These are phyloP conservation scores for Rhagologus leucostigma DNA, from an alignment of 2,113 vertebrate species.

Conservation along the genomic window DNA sequence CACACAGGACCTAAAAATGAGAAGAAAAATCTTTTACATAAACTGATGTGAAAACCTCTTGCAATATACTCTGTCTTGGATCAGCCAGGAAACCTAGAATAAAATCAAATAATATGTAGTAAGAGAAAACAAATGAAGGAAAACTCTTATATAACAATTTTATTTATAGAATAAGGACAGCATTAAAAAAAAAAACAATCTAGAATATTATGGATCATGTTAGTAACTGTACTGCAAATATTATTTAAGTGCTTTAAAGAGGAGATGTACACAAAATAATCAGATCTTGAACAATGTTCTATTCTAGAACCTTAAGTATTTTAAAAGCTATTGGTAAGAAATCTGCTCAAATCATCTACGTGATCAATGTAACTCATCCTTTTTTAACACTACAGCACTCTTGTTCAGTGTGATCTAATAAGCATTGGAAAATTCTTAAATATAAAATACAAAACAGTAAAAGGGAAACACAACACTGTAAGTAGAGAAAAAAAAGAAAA, in stretches of 20 bases:
- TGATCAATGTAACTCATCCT: background rate
- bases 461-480: background rate
- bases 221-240: background rate
- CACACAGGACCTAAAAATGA: background rate
- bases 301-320: background rate
- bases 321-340: background rate
- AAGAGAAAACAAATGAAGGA: background rate
- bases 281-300: background rate
- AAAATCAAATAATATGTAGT: background rate
- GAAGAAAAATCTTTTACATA: background rate
- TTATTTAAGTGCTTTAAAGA: background rate
- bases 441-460: background rate
- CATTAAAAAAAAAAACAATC: fast-evolving
- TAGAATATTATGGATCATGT: background rate
- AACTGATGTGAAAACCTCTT: background rate
- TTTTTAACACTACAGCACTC: background rate
- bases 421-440: background rate
- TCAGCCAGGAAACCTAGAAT: background rate
- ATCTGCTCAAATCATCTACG: background rate
- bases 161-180: background rate
- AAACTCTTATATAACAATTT: background rate
- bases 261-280: background rate
- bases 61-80: background rate
- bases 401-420: background rate
- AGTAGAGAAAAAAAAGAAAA: background rate